Conservation (phyloP, 2,888 invertebrate genomes). For the Stegana nigrithorax region DNA sequence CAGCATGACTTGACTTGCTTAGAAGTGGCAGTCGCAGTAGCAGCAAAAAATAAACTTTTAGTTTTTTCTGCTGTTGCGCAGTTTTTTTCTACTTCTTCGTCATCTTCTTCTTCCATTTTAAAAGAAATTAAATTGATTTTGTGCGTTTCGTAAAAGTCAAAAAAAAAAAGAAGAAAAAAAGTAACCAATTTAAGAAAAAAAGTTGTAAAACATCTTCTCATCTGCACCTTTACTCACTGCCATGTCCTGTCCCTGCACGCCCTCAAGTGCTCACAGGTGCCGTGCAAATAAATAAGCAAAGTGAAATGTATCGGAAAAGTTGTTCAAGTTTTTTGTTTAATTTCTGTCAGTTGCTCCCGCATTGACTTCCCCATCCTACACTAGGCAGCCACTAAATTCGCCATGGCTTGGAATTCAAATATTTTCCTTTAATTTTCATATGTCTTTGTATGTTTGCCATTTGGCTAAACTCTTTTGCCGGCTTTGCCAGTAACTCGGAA, state of each 20-base stretch:
- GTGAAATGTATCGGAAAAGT: constrained; percentile 11
- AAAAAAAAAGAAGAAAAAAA: constrained; percentile 3
- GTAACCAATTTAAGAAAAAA: background rate
- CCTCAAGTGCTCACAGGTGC: no score
- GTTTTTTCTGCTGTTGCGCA: constrained; percentile 16
- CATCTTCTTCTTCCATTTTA: constrained; percentile 24
- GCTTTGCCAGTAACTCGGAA: background rate
- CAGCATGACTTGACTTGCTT: constrained; percentile 54
- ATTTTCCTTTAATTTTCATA: background rate
- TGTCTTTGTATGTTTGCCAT: constrained; percentile 44
- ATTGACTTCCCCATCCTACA: background rate
- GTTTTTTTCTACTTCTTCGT: constrained; percentile 11
- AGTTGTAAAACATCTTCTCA: no score
- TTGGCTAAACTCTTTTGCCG: background rate
- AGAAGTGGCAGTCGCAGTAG: no score
- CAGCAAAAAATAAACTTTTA: constrained; percentile 4
- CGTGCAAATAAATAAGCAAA: constrained; percentile 10
- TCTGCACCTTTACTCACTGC: no score
- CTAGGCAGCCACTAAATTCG: no score
- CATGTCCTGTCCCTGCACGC: no score
- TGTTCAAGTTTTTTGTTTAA: background rate
- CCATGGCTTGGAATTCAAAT: no score
- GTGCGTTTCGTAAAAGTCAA: constrained; percentile 34
- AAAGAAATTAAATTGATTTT: constrained; percentile 58
- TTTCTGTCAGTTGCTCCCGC: background rate